Percentiles rank a stretch among this genome's conserved stretches.
phyloP scores from a whole-genome alignment of 2,888 invertebrate genomes.

The Nomada goodeniana region DNA sequence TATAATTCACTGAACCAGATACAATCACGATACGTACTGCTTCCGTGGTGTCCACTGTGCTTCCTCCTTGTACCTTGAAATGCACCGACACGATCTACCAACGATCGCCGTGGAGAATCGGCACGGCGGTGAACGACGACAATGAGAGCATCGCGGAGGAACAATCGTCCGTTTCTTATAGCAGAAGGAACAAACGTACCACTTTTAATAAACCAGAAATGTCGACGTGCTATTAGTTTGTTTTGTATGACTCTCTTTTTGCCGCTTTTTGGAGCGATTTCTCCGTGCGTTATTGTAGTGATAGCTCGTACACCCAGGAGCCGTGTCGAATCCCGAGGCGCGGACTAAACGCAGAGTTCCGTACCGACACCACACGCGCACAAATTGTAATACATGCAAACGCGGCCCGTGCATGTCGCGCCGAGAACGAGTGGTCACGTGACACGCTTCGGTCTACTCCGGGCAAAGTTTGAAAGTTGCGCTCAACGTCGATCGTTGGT shows the following conservation, averaged over 20 bases:
- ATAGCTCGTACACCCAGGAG: conserved; percentile 48
- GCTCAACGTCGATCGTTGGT: not conserved
- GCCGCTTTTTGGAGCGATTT: conserved; percentile 36
- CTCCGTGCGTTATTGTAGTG: conserved; percentile 29
- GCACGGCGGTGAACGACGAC: conserved; percentile 32
- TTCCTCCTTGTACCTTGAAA: conserved; percentile 27
- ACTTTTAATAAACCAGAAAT: conserved; percentile 4
- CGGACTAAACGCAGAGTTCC: conserved; percentile 64
- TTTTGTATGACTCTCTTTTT: not conserved
- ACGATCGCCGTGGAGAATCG: conserved; percentile 48
- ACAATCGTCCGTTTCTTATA: not conserved
- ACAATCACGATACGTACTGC: conserved; percentile 18
- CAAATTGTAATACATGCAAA: conserved; percentile 58
- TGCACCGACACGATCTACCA: conserved; percentile 51
- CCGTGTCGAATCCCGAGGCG: conserved; percentile 66
- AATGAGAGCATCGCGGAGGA: conserved; percentile 37
- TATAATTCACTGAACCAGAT: conserved; percentile 26
- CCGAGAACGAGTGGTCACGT: conserved; percentile 65
- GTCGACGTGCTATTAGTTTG: no score
- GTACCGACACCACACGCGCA: conserved; percentile 63
- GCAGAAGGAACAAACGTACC: conserved; percentile 21
- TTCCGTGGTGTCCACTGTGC: conserved; percentile 40
- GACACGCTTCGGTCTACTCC: conserved; percentile 39
- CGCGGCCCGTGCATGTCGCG: conserved; percentile 55
- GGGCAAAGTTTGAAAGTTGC: conserved; percentile 32